Base-by-base conservation (phyloP, 2,797 vertebrate species). In the Hydrocynus forskahlii region DNA sequence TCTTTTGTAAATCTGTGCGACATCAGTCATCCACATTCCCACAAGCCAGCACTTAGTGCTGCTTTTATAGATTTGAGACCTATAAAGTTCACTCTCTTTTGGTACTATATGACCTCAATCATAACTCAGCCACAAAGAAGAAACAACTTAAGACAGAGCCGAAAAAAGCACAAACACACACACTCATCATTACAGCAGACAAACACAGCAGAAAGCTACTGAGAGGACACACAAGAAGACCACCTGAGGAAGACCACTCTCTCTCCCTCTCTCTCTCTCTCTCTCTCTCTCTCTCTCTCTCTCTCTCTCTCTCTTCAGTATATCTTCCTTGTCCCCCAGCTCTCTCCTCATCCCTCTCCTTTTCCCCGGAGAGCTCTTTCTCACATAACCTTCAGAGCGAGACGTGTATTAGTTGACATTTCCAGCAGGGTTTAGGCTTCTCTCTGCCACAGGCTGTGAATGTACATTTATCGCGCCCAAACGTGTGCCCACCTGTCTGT, bases 321-420 rank as follows among this genome's bases (percentile, higher is more conserved):
- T 43, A 83, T 35, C 5, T 79, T 45, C 38, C 59, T 25, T 71
- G 19, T 76, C 43, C 50, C 52, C 85, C 70, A 71, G 81, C 81
- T 84, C 86, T 12, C 17, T 8, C 76, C 85, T 86, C 84, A 81
- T 81, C 43, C 13, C 83, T 81, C 86, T 43, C 43, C 43, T 43
- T 43, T 43, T 14, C 55, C 55, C 80, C 71, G 40, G 25, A n/a
- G 85, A 81, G 83, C 87, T 14, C 17, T 7, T 75, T 86, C 87
- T 86, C 84, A 82, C 83, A 82, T 87, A 84, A 83, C 86, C 88
- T 87, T 87, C 86, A 76, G 76, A 89, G 84, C 76, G 81, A 91
- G 83, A 87, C 82, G 75, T 78, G 48, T 81, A 76, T 89, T 86
- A 87, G 90, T 85, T 90, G 86, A 88, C 86, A 88, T 92, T 89